Percentiles rank a stretch among this genome's conserved stretches.
Evolutionary conservation across 2,888 invertebrate species (phyloP).

Genomic region (Thymelicus lineola): DNA sequence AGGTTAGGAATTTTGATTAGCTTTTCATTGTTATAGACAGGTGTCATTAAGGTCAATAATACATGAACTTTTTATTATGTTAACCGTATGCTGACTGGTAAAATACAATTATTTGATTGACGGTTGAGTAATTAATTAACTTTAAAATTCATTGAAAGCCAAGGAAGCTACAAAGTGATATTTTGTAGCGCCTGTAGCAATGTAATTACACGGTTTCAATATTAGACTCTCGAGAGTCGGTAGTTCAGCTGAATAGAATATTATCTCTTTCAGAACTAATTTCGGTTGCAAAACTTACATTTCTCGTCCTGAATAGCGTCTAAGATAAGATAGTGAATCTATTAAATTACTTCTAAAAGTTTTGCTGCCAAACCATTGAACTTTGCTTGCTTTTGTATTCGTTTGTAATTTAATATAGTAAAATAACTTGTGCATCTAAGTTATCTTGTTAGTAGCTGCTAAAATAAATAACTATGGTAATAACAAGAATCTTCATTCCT

Average conservation of each 20-base stretch:
- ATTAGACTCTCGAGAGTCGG: slow-evolving; percentile 23
- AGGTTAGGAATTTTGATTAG: too few species aligned
- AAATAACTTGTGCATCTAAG: too few species aligned
- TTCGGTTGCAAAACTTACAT: slow-evolving; percentile 28
- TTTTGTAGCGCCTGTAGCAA: slow-evolving; percentile 16
- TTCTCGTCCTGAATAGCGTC: slow-evolving; percentile 19
- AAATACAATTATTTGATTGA: not conserved
- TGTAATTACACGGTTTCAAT: slow-evolving; percentile 27
- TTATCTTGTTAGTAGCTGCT: too few species aligned
- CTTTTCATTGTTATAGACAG: too few species aligned
- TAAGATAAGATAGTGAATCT: slow-evolving; percentile 18
- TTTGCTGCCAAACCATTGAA: slow-evolving; percentile 1
- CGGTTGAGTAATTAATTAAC: not conserved
- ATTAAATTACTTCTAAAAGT: slow-evolving; percentile 16
- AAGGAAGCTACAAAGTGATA: slow-evolving; percentile 10
- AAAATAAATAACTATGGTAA: too few species aligned
- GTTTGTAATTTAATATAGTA: not conserved
- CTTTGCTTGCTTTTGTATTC: slow-evolving; percentile 1
- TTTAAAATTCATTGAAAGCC: slow-evolving; percentile 5
- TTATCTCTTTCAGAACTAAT: slow-evolving; percentile 29
- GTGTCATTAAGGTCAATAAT: too few species aligned
- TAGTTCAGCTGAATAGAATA: slow-evolving; percentile 25
- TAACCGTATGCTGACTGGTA: not conserved
- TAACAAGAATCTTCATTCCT: too few species aligned
- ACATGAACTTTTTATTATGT: too few species aligned